Conservation (phyloP, 2,888 invertebrate species). For the Agrotis segetum region DNA sequence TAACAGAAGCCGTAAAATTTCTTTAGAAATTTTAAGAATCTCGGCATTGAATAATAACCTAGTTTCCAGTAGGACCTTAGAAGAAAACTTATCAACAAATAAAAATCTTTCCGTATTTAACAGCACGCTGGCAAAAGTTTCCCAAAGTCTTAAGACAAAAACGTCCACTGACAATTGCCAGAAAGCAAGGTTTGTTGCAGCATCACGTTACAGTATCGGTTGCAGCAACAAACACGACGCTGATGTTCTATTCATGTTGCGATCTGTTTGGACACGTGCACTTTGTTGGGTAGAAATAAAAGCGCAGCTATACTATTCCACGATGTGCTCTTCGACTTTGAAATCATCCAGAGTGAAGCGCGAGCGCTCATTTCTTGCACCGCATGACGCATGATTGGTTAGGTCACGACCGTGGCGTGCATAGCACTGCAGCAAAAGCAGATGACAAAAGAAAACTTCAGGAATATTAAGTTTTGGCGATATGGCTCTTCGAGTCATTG, state of each 20-base stretch:
- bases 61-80: background rate
- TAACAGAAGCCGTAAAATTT: background rate
- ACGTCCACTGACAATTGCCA: slow-evolving; percentile 39
- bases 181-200: slow-evolving; percentile 17
- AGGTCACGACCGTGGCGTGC: too few relatives aligned
- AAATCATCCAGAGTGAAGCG: too few relatives aligned
- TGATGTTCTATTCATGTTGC: slow-evolving; percentile 57
- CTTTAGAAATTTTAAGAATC: background rate
- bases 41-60: background rate
- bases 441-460: background rate
- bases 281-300: slow-evolving; percentile 27
- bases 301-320: too few relatives aligned
- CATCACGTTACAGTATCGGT: slow-evolving; percentile 35
- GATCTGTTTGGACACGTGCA: slow-evolving; percentile 27
- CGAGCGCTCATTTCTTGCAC: too few relatives aligned
- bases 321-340: too few relatives aligned
- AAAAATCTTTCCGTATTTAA: background rate
- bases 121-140: slow-evolving; percentile 36
- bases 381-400: too few relatives aligned
- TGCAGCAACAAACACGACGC: slow-evolving; percentile 25
- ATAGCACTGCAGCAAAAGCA: background rate
- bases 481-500: background rate
- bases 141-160: slow-evolving; percentile 40
- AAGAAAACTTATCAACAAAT: background rate
- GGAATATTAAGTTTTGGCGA: background rate